Percentiles rank a stretch among this genome's conserved stretches.
These are phyloP conservation scores for Pristiophorus japonicus DNA, from an alignment of 2,113 vertebrate genomes.

Conservation along the genomic window DNA sequence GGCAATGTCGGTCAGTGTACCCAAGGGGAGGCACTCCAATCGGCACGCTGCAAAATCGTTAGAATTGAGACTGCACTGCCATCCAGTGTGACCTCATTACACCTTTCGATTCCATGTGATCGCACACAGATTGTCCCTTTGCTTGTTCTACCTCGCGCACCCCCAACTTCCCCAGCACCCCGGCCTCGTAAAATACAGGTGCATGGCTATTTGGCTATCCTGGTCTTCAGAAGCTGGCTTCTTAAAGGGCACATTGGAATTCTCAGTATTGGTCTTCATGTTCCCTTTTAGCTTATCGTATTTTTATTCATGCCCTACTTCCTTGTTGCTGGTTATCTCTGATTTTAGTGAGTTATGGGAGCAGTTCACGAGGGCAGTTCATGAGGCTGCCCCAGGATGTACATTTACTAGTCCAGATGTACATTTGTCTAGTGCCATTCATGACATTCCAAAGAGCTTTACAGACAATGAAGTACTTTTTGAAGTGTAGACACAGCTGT, in stretches of 20 bases:
- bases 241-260: neutral
- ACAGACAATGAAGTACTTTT: neutral
- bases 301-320: neutral
- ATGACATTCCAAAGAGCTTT: neutral
- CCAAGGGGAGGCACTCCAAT: neutral
- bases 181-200: too few relatives aligned
- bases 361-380: neutral
- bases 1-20: neutral
- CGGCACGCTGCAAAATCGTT: neutral
- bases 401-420: neutral
- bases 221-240: neutral
- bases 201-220: neutral
- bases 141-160: too few relatives aligned
- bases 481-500: neutral
- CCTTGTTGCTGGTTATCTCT: neutral
- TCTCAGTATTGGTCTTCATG: neutral
- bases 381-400: neutral
- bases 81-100: neutral
- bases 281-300: neutral
- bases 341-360: neutral
- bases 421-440: neutral
- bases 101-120: neutral
- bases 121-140: neutral
- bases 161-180: too few relatives aligned
- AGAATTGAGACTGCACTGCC: neutral